Conservation (phyloP, 2,113 vertebrate genomes). For the Apeltes quadracus region DNA sequence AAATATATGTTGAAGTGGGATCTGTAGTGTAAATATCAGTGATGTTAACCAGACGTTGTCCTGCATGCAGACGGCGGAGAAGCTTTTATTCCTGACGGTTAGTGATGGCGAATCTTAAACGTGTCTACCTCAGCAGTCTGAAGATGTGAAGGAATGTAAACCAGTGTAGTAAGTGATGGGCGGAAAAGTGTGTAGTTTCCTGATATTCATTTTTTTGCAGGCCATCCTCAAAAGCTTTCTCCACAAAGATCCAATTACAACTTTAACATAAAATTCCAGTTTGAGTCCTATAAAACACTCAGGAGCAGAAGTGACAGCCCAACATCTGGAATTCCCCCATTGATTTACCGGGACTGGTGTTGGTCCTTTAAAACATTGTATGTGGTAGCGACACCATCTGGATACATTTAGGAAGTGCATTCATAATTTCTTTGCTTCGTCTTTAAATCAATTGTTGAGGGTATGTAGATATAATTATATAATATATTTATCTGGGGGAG, state of each 20-base stretch:
- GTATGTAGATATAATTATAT: too few species aligned
- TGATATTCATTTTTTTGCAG: conserved; percentile 1
- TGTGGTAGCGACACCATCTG: conserved; percentile 52
- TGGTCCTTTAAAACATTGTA: background rate
- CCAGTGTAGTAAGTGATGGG: background rate
- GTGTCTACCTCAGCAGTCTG: background rate
- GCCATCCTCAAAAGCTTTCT: conserved; percentile 7
- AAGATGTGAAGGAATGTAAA: conserved; percentile 30
- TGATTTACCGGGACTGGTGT: background rate
- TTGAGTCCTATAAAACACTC: conserved; percentile 1
- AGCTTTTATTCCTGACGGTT: conserved; percentile 2
- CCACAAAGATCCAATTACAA: background rate
- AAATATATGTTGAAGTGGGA: background rate
- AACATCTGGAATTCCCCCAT: background rate
- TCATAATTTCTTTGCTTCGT: background rate
- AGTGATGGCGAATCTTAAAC: conserved; percentile 1
- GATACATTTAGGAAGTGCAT: conserved; percentile 13
- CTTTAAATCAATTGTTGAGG: background rate
- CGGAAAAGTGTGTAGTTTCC: background rate
- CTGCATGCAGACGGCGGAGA: conserved; percentile 9
- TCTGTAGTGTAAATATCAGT: conserved; percentile 7
- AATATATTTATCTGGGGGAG: background rate
- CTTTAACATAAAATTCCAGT: background rate
- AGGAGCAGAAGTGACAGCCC: too few species aligned
- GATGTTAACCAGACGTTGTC: conserved; percentile 22